These are phyloP conservation scores for Zele albiditarsus DNA, from an alignment of 2,888 invertebrate genomes.

Conservation along the genomic window DNA sequence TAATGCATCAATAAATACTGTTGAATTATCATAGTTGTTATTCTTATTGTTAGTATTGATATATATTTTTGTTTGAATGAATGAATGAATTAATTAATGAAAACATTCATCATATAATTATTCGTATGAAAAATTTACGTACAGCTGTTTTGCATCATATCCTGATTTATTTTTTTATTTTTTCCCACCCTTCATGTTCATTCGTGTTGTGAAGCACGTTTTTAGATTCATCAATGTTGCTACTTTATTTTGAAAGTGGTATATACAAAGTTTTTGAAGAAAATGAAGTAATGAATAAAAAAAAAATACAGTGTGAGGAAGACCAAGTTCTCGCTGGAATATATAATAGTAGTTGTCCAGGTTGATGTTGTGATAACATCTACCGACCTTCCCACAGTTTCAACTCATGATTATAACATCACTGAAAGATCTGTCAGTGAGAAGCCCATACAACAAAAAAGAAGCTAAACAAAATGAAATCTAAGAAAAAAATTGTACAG, in stretches of 20 bases:
- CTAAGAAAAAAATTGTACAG: not conserved
- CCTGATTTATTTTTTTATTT: not conserved
- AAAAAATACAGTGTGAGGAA: not conserved
- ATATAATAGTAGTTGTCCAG: not conserved
- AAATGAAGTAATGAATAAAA: not conserved
- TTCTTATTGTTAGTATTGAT: too few species aligned
- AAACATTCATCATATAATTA: too few species aligned
- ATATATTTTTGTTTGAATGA: too few species aligned
- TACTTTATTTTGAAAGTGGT: not conserved
- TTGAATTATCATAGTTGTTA: too few species aligned
- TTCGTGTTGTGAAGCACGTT: conserved; percentile 27
- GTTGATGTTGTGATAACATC: conserved; percentile 52
- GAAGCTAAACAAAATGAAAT: not conserved
- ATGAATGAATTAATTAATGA: too few species aligned
- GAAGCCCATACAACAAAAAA: not conserved
- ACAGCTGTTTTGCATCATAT: not conserved
- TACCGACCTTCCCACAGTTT: conserved; percentile 30
- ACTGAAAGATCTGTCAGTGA: not conserved
- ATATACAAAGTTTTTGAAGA: not conserved
- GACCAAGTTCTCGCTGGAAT: not conserved
- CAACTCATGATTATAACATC: not conserved
- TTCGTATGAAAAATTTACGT: too few species aligned
- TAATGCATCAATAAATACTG: too few species aligned
- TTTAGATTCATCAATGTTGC: conserved; percentile 28
- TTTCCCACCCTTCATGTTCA: not conserved